A percentile compares a stretch with the other conserved stretches of the same genome.
phyloP scores from a whole-genome alignment of 1,140 invertebrate genomes.

The Cyclargus thomasi region DNA sequence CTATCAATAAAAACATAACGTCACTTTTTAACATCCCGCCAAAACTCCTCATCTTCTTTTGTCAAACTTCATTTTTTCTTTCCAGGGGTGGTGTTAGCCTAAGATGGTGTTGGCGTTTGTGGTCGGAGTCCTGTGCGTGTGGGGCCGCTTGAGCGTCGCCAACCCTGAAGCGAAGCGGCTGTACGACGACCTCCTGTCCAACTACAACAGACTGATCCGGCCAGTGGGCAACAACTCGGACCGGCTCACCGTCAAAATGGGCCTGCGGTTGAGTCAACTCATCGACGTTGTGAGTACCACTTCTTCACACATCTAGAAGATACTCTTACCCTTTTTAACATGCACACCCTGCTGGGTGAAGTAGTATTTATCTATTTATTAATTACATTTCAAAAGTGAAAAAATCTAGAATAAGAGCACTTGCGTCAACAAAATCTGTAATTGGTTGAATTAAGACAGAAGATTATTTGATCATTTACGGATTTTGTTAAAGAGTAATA shows the following conservation, averaged over 20 bases:
- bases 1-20: no score
- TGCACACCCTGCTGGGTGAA: no score
- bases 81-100: slow-evolving; percentile 87
- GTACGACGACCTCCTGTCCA: slow-evolving; percentile 95
- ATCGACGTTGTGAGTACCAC: slow-evolving; percentile 95
- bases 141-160: slow-evolving; percentile 80
- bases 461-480: no score
- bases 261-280: slow-evolving; percentile 95
- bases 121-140: slow-evolving; percentile 82
- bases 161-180: slow-evolving; percentile 95
- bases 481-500: no score
- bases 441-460: no score
- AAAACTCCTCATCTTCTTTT: neutral
- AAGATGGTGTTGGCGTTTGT: slow-evolving; percentile 85
- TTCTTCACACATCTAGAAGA: no score
- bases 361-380: no score
- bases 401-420: no score
- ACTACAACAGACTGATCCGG: slow-evolving; percentile 98
- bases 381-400: no score
- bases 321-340: no score
- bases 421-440: no score
- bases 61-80: slow-evolving; percentile 37
- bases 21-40: no score
- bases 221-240: slow-evolving; percentile 98
- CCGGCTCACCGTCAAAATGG: slow-evolving; percentile 96